These are phyloP conservation scores for Amphimallon solstitiale DNA, from an alignment of 2,888 invertebrate species.

Conservation along the genomic window DNA sequence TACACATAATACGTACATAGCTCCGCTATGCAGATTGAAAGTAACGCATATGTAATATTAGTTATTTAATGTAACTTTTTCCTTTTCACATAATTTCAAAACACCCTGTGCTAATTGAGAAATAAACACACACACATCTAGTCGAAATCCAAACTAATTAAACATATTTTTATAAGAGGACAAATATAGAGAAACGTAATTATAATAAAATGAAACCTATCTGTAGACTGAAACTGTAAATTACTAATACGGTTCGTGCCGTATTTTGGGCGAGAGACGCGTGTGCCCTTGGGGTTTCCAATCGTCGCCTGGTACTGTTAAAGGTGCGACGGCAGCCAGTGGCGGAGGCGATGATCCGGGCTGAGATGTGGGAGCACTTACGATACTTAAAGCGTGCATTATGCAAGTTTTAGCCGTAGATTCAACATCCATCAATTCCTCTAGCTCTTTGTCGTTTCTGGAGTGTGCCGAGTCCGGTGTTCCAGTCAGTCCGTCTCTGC, in stretches of 20 bases:
- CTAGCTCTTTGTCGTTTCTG: constrained; percentile 66
- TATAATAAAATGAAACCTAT: constrained; percentile 22
- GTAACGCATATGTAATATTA: too few relatives aligned
- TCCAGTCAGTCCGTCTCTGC: constrained; percentile 63
- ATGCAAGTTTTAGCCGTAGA: constrained; percentile 65
- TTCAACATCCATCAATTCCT: constrained; percentile 66
- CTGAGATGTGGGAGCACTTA: constrained; percentile 61
- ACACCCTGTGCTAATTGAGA: constrained; percentile 8
- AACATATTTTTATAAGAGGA: constrained; percentile 18
- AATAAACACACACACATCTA: constrained; percentile 21
- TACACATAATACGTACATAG: too few relatives aligned
- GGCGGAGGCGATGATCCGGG: constrained; percentile 59
- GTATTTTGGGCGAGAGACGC: constrained; percentile 57
- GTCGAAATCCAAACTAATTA: constrained; percentile 9
- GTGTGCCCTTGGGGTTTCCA: constrained; percentile 61
- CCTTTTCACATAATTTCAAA: background rate
- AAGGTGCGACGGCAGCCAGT: constrained; percentile 58
- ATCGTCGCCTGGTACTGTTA: constrained; percentile 55
- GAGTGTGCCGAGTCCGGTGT: constrained; percentile 67
- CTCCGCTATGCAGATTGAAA: too few relatives aligned
- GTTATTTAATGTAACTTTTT: too few relatives aligned
- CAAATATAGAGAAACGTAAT: constrained; percentile 6
- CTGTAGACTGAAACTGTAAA: constrained; percentile 18
- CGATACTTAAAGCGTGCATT: constrained; percentile 67
- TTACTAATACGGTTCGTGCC: constrained; percentile 58